Evolutionary conservation across 2,113 vertebrate species (phyloP).

Genomic region (Saccopteryx bilineata): DNA sequence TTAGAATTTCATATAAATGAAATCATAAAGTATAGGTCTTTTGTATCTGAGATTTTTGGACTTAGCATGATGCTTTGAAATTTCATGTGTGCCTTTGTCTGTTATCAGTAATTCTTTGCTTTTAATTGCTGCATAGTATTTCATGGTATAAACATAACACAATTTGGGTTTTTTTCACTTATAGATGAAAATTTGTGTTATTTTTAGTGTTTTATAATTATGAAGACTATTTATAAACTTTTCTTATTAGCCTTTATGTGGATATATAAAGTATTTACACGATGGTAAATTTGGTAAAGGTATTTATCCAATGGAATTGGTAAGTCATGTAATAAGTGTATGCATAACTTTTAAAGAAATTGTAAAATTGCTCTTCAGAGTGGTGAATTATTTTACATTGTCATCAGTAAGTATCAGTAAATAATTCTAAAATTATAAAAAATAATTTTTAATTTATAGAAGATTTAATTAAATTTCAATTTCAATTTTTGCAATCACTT

Average conservation of each 20-base stretch:
- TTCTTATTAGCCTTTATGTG: background rate
- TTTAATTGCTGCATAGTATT: background rate
- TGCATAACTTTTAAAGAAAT: background rate
- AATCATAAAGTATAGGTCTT: background rate
- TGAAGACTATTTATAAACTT: background rate
- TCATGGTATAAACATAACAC: background rate
- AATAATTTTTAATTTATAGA: background rate
- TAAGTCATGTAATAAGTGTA: background rate
- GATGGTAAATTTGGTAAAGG: too few relatives aligned
- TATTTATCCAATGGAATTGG: background rate
- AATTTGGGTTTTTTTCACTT: background rate
- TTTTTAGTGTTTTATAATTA: background rate
- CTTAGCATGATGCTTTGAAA: background rate
- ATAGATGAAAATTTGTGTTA: background rate
- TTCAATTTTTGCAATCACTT: background rate
- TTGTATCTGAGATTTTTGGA: background rate
- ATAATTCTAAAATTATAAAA: background rate
- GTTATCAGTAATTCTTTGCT: background rate
- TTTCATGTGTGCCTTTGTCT: background rate
- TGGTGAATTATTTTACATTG: background rate
- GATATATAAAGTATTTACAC: too few relatives aligned
- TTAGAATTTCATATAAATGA: background rate
- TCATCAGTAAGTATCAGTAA: background rate
- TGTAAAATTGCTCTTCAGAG: background rate
- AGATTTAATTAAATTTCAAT: background rate